Evolutionary conservation across 1,140 invertebrate species (phyloP).

Genomic region (Penaeus chinensis): DNA sequence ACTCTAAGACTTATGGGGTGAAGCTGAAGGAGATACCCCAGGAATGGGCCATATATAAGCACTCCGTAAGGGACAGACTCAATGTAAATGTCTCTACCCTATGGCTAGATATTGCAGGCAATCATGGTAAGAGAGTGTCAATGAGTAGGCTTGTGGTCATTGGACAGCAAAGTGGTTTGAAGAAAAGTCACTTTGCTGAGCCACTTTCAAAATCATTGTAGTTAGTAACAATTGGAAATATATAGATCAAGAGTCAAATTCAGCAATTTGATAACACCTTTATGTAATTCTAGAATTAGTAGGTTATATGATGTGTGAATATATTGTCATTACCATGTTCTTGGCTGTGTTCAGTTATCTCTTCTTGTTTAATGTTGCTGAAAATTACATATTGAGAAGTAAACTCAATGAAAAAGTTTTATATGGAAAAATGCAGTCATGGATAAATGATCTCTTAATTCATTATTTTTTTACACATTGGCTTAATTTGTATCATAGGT

Average conservation of each 20-base stretch:
- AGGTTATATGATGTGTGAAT: too few relatives aligned
- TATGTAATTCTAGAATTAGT: too few relatives aligned
- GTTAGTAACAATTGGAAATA: too few relatives aligned
- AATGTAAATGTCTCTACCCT: slow-evolving; percentile 18
- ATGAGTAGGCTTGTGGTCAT: too few relatives aligned
- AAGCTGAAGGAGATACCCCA: slow-evolving; percentile 38
- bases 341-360: background rate
- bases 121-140: slow-evolving; percentile 27
- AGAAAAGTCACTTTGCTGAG: too few relatives aligned
- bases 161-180: too few relatives aligned
- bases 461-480: too few relatives aligned
- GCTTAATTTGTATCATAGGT: too few relatives aligned
- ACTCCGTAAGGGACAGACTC: slow-evolving; percentile 36
- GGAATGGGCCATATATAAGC: slow-evolving; percentile 43
- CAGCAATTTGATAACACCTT: too few relatives aligned
- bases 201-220: too few relatives aligned
- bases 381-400: background rate
- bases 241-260: too few relatives aligned
- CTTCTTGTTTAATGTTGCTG: background rate
- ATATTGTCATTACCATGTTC: background rate
- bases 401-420: background rate
- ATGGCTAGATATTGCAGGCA: slow-evolving; percentile 50
- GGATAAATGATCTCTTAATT: too few relatives aligned
- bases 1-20: slow-evolving; percentile 44
- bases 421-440: background rate